Base-by-base conservation (phyloP, 37 sponge, comb jelly and placozoan species). In the Beroe forskalii region DNA sequence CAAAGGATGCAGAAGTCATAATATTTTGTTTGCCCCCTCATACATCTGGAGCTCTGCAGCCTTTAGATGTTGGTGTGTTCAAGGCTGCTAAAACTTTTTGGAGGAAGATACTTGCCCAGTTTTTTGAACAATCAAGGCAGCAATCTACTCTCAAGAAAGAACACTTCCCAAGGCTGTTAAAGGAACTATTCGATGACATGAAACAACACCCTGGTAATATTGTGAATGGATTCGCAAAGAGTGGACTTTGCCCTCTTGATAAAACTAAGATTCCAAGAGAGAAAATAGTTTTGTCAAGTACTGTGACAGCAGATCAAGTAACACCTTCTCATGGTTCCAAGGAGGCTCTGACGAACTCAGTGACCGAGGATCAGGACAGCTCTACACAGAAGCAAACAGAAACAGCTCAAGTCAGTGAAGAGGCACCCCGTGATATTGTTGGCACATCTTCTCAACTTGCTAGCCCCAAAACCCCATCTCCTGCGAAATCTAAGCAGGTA, bases 61-160 rank as follows among this genome's bases (percentile, higher is more conserved):
- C 67, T 6, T n/a, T 64, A 64, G 67, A 64, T 64, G 67, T 64
- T 25, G 8, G n/a, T 64, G 67, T 64, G n/a, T 64, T 64, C 67
- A 64, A 64, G 67, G 28, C 24, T 64, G 67, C 67, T 14, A 64
- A 64, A 24, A 25, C 67, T 25, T 14, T 8, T 8, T 64, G 67
- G 67, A 64, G 28, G 28, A 64, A 64, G 28, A 64, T 64, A n/a
- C 67, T 64, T 8, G 20, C 28, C 20, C 22, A 24, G 20, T 64
- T 64, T n/a, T 64, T 27, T 25, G 6, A 8, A 12, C 24, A 64
- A 25, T 64, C 67, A 14, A 12, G 67, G 20, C 67, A 64, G 24
- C 24, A 64, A 64, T n/a, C n/a, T n/a, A 14, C 8, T 4, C 6
- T 64, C 22, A 64, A 64, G 28, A 64, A 64, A n/a, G 67, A 64